Evolutionary conservation across 2,888 invertebrate genomes (phyloP), one percentile per base, ranked within the genome.

Genomic region (Diarsia dahlii): DNA sequence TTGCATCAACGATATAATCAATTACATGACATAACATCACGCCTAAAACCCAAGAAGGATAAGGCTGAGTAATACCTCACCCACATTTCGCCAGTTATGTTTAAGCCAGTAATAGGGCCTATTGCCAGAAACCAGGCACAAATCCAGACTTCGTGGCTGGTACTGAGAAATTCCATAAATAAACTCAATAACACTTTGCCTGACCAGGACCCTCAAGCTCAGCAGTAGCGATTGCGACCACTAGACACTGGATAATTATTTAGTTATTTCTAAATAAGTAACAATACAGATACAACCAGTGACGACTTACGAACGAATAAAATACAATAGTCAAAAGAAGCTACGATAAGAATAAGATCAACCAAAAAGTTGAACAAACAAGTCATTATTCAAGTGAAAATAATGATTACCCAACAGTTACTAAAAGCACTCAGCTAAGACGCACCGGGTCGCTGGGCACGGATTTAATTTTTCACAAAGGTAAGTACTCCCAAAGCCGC

Each of bases 391-490:
- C 5, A 48, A 52, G 18, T 60, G 23, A 63, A 56, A 82, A 60
- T 81, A 67, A 63, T 46, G 34, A 56, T 56, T 34, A 66, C 45
- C 39, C 63, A n/a, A n/a, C 60, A 75, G 65, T 66, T 66, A 81
- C n/a, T 63, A 34, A 56, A 62, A 66, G 52, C 74, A 58, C n/a
- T 64, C 63, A 70, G 58, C 71, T 69, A 60, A 76, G 60, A 56
- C 62, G 45, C 63, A 48, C 39, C 60, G 58, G 46, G 64, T n/a
- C 60, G 56, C 62, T 58, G 66, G 60, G 50, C 52, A 60, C 23
- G n/a, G 69, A 76, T 82, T 78, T n/a, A 74, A 67, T 73, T 70
- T 76, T 74, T 73, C 67, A 74, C 56, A 78, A 78, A 78, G 68
- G 77, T 79, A 70, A 73, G 71, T 67, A 78, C 68, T 71, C 48